Evolutionary conservation across 23 tunicate species (phyloP).

Genomic region (Trididemnum clinides): DNA sequence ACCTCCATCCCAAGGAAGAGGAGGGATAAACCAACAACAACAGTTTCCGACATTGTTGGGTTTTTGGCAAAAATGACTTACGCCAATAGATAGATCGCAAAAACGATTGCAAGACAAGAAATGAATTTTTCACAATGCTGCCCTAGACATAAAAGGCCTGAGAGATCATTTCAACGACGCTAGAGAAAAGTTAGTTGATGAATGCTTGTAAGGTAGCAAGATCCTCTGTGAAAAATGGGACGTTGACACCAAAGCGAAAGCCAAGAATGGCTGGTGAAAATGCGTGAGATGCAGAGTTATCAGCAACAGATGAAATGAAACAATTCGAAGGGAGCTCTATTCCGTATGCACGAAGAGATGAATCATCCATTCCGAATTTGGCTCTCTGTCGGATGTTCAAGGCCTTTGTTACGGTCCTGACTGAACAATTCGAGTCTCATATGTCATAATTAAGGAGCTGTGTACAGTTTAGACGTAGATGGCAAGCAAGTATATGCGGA

Average conservation of each 20-base stretch:
- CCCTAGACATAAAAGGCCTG: not conserved
- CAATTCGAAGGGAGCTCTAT: not conserved
- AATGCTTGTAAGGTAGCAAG: conserved; percentile 5
- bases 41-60: not conserved
- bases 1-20: too few species aligned
- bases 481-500: too few species aligned
- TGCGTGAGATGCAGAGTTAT: conserved; percentile 15
- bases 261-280: conserved; percentile 8
- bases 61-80: not conserved
- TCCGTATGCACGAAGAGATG: not conserved
- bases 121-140: not conserved
- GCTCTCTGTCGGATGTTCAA: conserved; percentile 5
- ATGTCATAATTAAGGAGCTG: not conserved
- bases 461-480: not conserved
- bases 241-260: conserved; percentile 6
- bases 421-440: not conserved
- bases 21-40: too few species aligned
- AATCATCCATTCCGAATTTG: conserved; percentile 2
- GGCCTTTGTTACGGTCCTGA: not conserved
- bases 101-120: not conserved
- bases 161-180: not conserved
- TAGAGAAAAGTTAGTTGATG: not conserved
- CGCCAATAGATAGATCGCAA: conserved; percentile 11
- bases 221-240: not conserved
- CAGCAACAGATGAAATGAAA: conserved; percentile 11